These are phyloP conservation scores for Stigmatopora nigra DNA, from an alignment of 2,113 vertebrate species.

Conservation along the genomic window DNA sequence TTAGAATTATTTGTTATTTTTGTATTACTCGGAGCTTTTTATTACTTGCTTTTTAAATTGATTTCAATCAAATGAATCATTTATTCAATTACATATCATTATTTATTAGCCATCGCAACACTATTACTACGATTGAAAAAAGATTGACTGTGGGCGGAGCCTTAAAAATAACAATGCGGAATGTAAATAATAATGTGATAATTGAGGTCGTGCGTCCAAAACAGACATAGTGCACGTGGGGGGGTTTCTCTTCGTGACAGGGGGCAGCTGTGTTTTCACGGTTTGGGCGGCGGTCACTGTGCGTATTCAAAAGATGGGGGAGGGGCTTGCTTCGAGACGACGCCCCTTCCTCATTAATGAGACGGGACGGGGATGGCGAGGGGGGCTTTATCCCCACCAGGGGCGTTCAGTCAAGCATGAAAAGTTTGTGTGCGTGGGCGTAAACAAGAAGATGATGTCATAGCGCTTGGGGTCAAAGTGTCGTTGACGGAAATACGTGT, in stretches of 20 bases:
- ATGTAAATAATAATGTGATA: constrained; percentile 2
- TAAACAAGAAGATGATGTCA: background rate
- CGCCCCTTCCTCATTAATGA: constrained; percentile 55
- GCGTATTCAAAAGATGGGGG: constrained; percentile 5
- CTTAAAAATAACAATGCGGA: too few species aligned
- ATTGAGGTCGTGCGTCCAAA: constrained; percentile 14
- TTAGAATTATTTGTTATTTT: too few species aligned
- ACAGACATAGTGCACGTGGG: constrained; percentile 30
- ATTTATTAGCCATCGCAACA: too few species aligned
- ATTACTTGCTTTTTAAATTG: too few species aligned
- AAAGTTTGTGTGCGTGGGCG: constrained; percentile 5
- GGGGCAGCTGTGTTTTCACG: constrained; percentile 60
- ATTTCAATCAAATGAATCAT: too few species aligned
- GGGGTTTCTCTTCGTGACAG: constrained; percentile 53
- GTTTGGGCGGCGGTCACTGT: constrained; percentile 17
- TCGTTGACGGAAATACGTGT: too few species aligned
- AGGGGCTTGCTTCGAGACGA: constrained; percentile 16
- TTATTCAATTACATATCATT: too few species aligned
- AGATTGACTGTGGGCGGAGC: too few species aligned
- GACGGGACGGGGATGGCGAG: constrained; percentile 15
- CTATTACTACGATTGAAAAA: too few species aligned
- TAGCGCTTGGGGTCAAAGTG: background rate
- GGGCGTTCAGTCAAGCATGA: constrained; percentile 21
- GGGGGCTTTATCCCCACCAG: background rate
- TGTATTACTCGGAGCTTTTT: too few species aligned